A percentile compares a stretch with the other conserved stretches of the same genome.
phyloP scores from a whole-genome alignment of 2,797 vertebrate genomes.

The Gephyroberyx darwinii region DNA sequence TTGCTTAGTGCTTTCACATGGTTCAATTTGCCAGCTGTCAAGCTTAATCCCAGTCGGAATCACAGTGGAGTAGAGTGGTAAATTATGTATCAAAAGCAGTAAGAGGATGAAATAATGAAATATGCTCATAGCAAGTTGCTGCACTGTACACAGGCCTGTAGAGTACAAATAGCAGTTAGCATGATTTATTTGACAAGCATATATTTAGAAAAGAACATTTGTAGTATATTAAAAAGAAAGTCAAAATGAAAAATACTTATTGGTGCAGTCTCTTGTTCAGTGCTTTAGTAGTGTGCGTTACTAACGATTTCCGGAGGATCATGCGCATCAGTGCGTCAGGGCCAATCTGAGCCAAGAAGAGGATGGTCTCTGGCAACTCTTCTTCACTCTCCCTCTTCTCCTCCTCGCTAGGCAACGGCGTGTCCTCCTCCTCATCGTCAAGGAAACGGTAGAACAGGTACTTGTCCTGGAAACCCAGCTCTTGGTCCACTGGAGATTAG shows the following conservation, averaged over 20 bases:
- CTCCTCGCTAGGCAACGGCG: slow-evolving; percentile 92
- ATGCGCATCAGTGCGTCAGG: slow-evolving; percentile 97
- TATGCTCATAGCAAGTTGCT: not conserved
- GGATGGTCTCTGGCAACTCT: slow-evolving; percentile 93
- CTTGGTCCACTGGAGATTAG: slow-evolving; percentile 89
- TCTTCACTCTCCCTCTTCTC: slow-evolving; percentile 97
- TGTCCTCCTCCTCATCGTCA: slow-evolving; percentile 93
- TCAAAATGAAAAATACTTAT: no score
- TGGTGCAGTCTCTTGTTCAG: no score
- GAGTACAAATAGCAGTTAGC: no score
- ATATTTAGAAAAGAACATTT: not conserved
- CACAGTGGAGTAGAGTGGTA: not conserved
- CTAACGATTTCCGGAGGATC: slow-evolving; percentile 96
- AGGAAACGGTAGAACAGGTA: slow-evolving; percentile 98
- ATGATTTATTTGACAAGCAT: no score
- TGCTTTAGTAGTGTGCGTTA: slow-evolving; percentile 17
- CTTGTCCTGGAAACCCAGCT: slow-evolving; percentile 96
- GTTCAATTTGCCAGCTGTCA: not conserved
- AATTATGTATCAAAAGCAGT: not conserved
- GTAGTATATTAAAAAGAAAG: not conserved
- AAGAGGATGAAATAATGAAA: not conserved
- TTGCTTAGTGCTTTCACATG: not conserved
- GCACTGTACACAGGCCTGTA: no score
- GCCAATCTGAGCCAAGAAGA: slow-evolving; percentile 93
- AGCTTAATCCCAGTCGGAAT: not conserved